Evolutionary conservation across 2,113 vertebrate genomes (phyloP).

Genomic region (Pan paniscus): DNA sequence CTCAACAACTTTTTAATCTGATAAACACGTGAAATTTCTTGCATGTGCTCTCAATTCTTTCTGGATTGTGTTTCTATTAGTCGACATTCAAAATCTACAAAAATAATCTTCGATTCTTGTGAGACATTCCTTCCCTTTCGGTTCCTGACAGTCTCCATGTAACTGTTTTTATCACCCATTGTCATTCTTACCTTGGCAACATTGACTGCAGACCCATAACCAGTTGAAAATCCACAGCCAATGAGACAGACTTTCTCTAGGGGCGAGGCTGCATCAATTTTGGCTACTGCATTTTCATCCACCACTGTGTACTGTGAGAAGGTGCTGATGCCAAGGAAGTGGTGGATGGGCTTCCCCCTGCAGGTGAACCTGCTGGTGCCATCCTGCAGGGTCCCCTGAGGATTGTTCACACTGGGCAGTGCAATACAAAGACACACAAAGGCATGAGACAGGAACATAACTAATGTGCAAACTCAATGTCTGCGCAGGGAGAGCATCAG

Average conservation of each 20-base stretch:
- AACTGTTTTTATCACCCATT: not conserved
- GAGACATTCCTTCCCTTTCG: not conserved
- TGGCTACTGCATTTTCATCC: conserved; percentile 84
- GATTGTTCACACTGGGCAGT: not conserved
- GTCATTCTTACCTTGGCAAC: conserved; percentile 84
- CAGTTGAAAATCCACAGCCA: conserved; percentile 89
- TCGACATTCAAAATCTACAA: not conserved
- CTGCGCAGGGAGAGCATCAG: not conserved
- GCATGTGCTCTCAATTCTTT: not conserved
- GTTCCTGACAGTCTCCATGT: not conserved
- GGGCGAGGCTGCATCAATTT: conserved; percentile 85
- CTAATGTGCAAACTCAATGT: not conserved
- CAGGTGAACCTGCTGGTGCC: conserved; percentile 85
- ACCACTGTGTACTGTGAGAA: conserved; percentile 90
- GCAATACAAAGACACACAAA: conserved; percentile 28
- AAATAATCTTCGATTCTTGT: not conserved
- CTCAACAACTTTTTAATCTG: not conserved
- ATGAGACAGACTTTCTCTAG: conserved; percentile 90
- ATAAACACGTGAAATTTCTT: not conserved
- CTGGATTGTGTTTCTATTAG: not conserved
- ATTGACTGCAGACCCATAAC: conserved; percentile 90
- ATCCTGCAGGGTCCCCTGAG: conserved; percentile 56
- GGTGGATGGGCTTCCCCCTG: conserved; percentile 84
- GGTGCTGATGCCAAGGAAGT: conserved; percentile 87
- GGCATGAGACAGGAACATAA: not conserved